Percentiles rank a stretch among this genome's conserved stretches.
phyloP scores from a whole-genome alignment of 64 coral and sea anemone genomes.

The Pachyseris speciosa region DNA sequence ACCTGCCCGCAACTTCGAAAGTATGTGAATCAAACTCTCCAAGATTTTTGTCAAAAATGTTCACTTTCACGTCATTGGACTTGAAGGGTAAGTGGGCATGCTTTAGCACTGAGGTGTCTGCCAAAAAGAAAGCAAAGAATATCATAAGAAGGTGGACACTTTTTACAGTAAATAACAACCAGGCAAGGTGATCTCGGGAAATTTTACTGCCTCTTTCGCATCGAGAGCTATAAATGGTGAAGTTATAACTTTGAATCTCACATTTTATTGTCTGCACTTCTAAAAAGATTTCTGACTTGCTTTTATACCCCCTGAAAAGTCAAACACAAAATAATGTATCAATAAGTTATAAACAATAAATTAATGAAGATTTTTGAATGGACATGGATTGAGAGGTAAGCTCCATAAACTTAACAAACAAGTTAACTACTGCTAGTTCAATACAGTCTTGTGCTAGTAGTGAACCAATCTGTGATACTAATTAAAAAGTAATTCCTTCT shows the following conservation, averaged over 20 bases:
- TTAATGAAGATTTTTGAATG: not conserved
- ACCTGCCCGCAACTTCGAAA: constrained; percentile 30
- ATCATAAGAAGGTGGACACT: not conserved
- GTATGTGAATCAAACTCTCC: not conserved
- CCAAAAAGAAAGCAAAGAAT: not conserved
- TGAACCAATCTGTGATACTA: too few species aligned
- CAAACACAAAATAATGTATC: not conserved
- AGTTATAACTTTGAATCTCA: not conserved
- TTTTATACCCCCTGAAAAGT: not conserved
- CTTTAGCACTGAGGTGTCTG: constrained; percentile 27
- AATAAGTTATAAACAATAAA: not conserved
- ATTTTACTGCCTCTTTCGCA: too few species aligned
- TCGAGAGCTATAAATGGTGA: too few species aligned
- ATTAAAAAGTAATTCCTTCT: too few species aligned
- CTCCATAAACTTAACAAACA: too few species aligned
- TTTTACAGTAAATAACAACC: not conserved
- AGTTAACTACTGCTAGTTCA: too few species aligned
- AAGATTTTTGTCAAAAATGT: constrained; percentile 20
- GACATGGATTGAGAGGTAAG: too few species aligned
- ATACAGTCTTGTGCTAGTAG: too few species aligned
- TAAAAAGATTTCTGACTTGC: not conserved
- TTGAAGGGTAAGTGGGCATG: not conserved
- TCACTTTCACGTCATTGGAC: too few species aligned
- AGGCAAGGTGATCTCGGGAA: too few species aligned
- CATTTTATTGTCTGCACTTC: not conserved